Conservation (phyloP, 2,113 vertebrate species). For the Thamnaconus septentrionalis region DNA sequence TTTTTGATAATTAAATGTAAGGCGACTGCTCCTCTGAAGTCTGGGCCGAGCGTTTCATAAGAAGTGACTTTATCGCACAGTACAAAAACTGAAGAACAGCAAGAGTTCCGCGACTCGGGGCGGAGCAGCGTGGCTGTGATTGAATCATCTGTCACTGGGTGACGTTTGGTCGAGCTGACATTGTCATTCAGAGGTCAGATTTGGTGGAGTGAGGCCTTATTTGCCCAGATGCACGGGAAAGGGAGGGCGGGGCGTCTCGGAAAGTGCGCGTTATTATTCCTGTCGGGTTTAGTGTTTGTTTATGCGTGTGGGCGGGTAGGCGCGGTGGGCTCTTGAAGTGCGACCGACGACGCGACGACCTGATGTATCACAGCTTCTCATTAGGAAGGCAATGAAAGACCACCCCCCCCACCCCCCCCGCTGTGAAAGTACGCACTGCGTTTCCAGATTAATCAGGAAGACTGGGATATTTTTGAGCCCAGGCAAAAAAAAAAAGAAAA, state of each 20-base stretch:
- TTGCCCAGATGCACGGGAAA: conserved; percentile 36
- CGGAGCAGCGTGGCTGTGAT: conserved; percentile 23
- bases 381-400: conserved; percentile 66
- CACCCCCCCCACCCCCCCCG: conserved; percentile 28
- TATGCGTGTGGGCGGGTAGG: conserved; percentile 16
- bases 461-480: conserved; percentile 59
- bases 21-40: no score
- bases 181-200: conserved; percentile 59
- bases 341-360: conserved; percentile 28
- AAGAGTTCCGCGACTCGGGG: not conserved
- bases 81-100: no score
- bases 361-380: conserved; percentile 67
- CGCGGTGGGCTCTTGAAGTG: not conserved
- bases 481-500: conserved; percentile 20
- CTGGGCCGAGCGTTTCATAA: no score
- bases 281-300: conserved; percentile 20
- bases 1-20: no score
- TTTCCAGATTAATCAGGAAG: conserved; percentile 62
- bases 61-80: no score
- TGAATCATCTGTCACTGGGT: conserved; percentile 53
- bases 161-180: conserved; percentile 29
- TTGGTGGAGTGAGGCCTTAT: conserved; percentile 23
- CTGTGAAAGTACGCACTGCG: conserved; percentile 51
- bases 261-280: conserved; percentile 43
- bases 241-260: conserved; percentile 16